Evolutionary conservation across 2,888 invertebrate species (phyloP).

Genomic region (Acleris holmiana): DNA sequence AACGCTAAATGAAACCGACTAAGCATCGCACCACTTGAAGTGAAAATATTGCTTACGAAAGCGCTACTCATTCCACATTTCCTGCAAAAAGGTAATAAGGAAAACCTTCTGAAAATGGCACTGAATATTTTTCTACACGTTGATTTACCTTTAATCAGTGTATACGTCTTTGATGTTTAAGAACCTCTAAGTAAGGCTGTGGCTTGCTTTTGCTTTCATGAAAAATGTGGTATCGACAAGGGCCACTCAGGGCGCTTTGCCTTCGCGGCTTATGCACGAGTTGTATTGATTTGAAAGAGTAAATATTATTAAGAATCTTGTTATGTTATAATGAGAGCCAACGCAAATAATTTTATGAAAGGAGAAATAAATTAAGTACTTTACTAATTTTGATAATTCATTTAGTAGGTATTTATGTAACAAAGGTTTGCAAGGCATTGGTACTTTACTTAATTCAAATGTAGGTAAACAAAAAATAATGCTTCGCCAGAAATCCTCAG

Average conservation of each 20-base stretch:
- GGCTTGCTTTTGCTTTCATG: conserved; percentile 44
- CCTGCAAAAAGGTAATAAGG: conserved; percentile 39
- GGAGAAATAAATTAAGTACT: neutral
- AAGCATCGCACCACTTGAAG: conserved; percentile 43
- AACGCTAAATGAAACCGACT: conserved; percentile 35
- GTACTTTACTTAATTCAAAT: too few species aligned
- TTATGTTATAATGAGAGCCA: conserved; percentile 3
- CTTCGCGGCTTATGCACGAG: conserved; percentile 43
- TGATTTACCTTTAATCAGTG: conserved; percentile 55
- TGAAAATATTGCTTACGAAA: conserved; percentile 49
- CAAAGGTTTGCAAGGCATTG: too few species aligned
- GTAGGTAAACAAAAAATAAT: conserved; percentile 25
- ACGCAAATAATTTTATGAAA: neutral
- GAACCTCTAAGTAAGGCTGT: conserved; percentile 53
- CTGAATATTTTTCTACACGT: conserved; percentile 48
- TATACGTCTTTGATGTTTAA: conserved; percentile 53
- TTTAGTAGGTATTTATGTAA: neutral
- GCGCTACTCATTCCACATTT: conserved; percentile 30
- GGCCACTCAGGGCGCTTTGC: conserved; percentile 43
- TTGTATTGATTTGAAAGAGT: conserved; percentile 38
- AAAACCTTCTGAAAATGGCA: conserved; percentile 45
- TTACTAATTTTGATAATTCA: neutral
- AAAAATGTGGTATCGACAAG: conserved; percentile 40
- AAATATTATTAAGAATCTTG: conserved; percentile 26
- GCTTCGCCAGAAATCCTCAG: conserved; percentile 11